Base-by-base conservation (phyloP, 2,113 vertebrate genomes). In the Heloderma charlesbogerti region DNA sequence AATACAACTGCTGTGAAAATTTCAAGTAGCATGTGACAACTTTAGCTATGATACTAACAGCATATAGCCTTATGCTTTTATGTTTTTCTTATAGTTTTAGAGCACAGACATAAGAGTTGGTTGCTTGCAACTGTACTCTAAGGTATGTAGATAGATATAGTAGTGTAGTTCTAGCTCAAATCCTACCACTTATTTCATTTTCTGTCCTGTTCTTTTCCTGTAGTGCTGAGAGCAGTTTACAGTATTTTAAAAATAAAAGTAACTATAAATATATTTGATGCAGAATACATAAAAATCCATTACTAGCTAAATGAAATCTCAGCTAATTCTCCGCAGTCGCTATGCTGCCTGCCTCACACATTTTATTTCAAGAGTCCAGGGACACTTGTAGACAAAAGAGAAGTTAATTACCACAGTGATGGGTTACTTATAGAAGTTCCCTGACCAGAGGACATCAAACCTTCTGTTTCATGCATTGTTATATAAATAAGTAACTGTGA, bases 1-100 rank as follows among this genome's bases (percentile, higher is more conserved):
- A 85, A 85, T 88, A 88, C 81, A 84, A 79, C 74, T 4, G 37
- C 87, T 88, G 82, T 91, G 82, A 88, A 91, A 88, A 71, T 91
- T 84, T 45, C 45, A 79, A 85, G 60, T 60, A 90, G 75, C 66
- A 57, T 90, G 63, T 90, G 66, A 88, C 45, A 1, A 57, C 81
- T 89, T 86, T 60, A 86, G 45, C 87, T 81, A 54, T 81, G 66
- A 74, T 86, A 60, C 54, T 80, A 86, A 40, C 82, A 72, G 74
- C 67, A 22, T 69, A 77, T 71, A 85, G 90, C 22, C 48, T 84
- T 57, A 40, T 43, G 86, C 72, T 89, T 88, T 78, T 85, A 79
- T 71, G 87, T 45, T 74, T 80, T 43, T 22, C 31, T 27, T 89
- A 45, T 31, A 85, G 34, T 86, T 84, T 60, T 69, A 86, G 74